Evolutionary conservation across 2,888 invertebrate genomes (phyloP).

Genomic region (Theristus sp.): DNA sequence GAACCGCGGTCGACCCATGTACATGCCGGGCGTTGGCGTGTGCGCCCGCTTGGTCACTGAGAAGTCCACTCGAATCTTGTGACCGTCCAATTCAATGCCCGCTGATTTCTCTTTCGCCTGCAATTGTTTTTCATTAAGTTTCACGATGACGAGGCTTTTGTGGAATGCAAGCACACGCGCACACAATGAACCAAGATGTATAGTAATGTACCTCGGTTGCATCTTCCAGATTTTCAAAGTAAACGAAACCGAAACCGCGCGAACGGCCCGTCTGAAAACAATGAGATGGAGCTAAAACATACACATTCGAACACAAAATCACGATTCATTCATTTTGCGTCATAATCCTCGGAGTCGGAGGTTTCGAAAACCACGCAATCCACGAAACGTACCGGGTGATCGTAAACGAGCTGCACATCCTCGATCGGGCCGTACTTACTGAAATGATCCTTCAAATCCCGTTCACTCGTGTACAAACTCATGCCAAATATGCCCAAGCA

Average conservation of each 20-base stretch:
- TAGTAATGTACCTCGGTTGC: slow-evolving; percentile 14
- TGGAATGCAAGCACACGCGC: not conserved
- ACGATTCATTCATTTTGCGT: too few species aligned
- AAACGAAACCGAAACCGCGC: slow-evolving; percentile 23
- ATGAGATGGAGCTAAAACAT: too few species aligned
- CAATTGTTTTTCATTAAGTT: too few species aligned
- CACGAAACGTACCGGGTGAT: slow-evolving; percentile 61
- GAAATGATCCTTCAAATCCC: slow-evolving; percentile 75
- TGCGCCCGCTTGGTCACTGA: slow-evolving; percentile 21
- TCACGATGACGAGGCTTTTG: not conserved
- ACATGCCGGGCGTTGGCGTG: slow-evolving; percentile 23
- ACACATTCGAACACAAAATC: too few species aligned
- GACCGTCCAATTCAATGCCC: slow-evolving; percentile 14
- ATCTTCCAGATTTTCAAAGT: slow-evolving; percentile 16
- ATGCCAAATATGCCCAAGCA: slow-evolving; percentile 89
- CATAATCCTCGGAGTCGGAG: too few species aligned
- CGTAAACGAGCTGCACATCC: slow-evolving; percentile 78
- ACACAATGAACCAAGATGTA: not conserved
- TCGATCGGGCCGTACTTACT: slow-evolving; percentile 77
- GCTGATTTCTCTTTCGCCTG: slow-evolving; percentile 9
- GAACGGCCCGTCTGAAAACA: slow-evolving; percentile 17
- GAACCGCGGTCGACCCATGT: slow-evolving; percentile 17
- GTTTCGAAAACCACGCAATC: too few species aligned
- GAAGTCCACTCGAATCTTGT: slow-evolving; percentile 20
- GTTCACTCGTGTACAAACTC: slow-evolving; percentile 74